Evolutionary conservation across 2,113 vertebrate species (phyloP), one percentile per base, ranked within the genome.

Genomic region (Elaphurus davidianus): DNA sequence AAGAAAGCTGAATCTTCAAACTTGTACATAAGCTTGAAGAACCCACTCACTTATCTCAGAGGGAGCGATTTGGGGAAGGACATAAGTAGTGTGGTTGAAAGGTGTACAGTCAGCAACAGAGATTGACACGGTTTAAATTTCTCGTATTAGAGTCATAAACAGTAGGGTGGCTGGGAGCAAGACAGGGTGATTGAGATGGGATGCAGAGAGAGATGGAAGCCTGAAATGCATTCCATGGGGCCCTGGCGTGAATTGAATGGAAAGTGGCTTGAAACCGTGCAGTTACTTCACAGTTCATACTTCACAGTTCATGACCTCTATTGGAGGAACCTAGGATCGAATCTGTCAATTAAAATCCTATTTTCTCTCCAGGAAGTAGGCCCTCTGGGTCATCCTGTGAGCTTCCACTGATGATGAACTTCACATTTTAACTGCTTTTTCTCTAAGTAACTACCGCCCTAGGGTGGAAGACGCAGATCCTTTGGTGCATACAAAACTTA

Each of bases 281-380:
- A 28, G 76, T 86, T 82, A 50, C 21, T 79, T 71, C 55, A 89
- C 84, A 89, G 93, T 96, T 97, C 57, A 3, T 57, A 50, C 21
- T 79, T 71, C 55, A 89, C 84, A 89, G 93, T 96, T 97, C 57
- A 3, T 57, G 96, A 95, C 95, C 94, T 94, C 54, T 82, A 4
- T 17, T 82, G 89, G 57, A 28, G 81, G 94, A 88, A 95, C 11
- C 33, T 60, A 89, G 92, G 55, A 91, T 98, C 6, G 19, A 96
- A 97, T 60, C 85, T 98, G 96, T 96, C 98, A 95, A 96, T 97
- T 96, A 97, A 97, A 98, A 94, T 95, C 85, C 60, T 60, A 95
- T 87, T 98, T 97, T 98, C 94, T 94, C 62, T 98, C 74, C 43
- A 71, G 57, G 86, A 96, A 95, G 60, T 84, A 88, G 82, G 88